Percentiles rank a stretch among this genome's conserved stretches.
Evolutionary conservation across 2,888 invertebrate species (phyloP).

Genomic region (Laspeyria flexula): DNA sequence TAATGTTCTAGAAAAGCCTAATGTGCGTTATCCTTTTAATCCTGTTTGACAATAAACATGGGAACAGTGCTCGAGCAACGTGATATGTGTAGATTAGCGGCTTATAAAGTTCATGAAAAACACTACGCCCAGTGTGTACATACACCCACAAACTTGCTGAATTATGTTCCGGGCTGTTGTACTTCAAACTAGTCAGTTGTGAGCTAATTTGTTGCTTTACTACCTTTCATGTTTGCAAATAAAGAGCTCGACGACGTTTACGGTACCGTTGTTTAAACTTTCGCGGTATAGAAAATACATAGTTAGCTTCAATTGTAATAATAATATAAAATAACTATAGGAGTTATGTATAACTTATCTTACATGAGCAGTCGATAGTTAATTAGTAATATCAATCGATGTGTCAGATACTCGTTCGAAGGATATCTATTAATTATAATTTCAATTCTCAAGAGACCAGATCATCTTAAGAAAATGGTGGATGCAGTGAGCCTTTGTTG

Average conservation of each 20-base stretch:
- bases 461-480: slow-evolving; percentile 37
- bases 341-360: too few relatives aligned
- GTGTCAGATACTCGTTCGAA: background rate
- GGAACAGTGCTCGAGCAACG: slow-evolving; percentile 50
- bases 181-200: slow-evolving; percentile 6
- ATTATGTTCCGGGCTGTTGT: slow-evolving; percentile 15
- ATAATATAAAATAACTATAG: too few relatives aligned
- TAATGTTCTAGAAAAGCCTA: slow-evolving; percentile 72
- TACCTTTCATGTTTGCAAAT: slow-evolving; percentile 4
- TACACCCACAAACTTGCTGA: slow-evolving; percentile 10
- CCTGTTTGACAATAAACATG: slow-evolving; percentile 71
- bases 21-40: slow-evolving; percentile 70
- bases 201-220: background rate
- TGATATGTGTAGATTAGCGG: slow-evolving; percentile 61
- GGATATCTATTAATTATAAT: slow-evolving; percentile 2
- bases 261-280: too few relatives aligned
- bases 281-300: too few relatives aligned
- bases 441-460: slow-evolving; percentile 14
- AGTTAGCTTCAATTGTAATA: too few relatives aligned
- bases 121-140: slow-evolving; percentile 24
- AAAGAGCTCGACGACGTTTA: too few relatives aligned
- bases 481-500: slow-evolving; percentile 57
- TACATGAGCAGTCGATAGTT: too few relatives aligned
- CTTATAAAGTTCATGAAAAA: slow-evolving; percentile 58
- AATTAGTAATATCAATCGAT: background rate